Conservation (phyloP, 2,113 vertebrate species). For the Python bivittatus region DNA sequence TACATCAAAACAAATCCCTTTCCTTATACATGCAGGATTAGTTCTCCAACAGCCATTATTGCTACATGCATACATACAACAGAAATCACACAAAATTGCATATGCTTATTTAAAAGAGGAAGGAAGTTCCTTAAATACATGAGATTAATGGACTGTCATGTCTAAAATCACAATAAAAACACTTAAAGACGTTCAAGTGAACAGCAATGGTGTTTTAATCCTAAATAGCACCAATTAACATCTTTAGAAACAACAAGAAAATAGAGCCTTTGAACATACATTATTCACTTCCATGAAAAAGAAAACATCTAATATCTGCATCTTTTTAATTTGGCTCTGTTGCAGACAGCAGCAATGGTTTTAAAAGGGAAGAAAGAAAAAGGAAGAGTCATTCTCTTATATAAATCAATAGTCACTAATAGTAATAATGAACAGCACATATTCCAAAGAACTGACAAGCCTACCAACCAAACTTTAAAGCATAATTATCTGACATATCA, state of each 20-base stretch:
- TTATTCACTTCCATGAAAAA: neutral
- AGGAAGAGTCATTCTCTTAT: neutral
- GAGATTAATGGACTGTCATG: constrained; percentile 13
- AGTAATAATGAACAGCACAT: neutral
- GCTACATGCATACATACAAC: neutral
- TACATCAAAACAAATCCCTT: neutral
- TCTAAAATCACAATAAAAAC: constrained; percentile 9
- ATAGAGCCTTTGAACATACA: constrained; percentile 16
- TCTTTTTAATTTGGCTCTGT: neutral
- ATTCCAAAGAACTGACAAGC: neutral
- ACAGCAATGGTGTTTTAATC: constrained; percentile 13
- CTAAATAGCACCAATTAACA: constrained; percentile 29
- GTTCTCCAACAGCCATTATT: neutral
- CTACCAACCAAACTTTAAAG: neutral
- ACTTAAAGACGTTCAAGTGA: constrained; percentile 10
- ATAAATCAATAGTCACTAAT: neutral
- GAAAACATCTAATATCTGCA: neutral
- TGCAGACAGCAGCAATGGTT: neutral
- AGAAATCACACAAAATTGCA: neutral
- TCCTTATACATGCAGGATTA: neutral
- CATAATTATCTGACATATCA: neutral
- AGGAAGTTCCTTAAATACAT: neutral
- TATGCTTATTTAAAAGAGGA: neutral
- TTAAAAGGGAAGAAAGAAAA: neutral
- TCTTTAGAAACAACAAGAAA: constrained; percentile 18